phyloP scores from a whole-genome alignment of 1,140 invertebrate genomes.

The Drosophila lacertosa region DNA sequence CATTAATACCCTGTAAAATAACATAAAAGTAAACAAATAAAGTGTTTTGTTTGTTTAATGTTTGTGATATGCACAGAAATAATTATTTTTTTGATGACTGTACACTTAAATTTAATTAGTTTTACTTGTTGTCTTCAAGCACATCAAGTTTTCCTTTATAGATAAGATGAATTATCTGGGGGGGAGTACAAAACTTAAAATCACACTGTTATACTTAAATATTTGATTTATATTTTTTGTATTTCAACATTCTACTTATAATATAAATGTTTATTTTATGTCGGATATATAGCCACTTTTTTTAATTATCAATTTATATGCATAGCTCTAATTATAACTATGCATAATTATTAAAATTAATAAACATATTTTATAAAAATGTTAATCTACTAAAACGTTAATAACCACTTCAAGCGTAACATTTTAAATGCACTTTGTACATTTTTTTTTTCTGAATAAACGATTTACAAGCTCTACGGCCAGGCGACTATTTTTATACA shows the following conservation, averaged over 20 bases:
- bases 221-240: too few species aligned
- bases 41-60: neutral
- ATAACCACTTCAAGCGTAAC: neutral
- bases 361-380: too few species aligned
- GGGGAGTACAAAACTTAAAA: neutral
- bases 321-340: too few species aligned
- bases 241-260: too few species aligned
- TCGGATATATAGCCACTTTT: too few species aligned
- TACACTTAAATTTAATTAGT: slow-evolving; percentile 2
- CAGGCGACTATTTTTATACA: slow-evolving; percentile 15
- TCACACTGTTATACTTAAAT: neutral
- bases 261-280: too few species aligned
- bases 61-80: neutral
- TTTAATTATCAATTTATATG: too few species aligned
- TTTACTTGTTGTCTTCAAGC: neutral
- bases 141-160: neutral
- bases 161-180: neutral
- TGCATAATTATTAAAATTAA: too few species aligned
- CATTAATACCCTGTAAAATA: neutral
- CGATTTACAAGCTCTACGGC: too few species aligned
- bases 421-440: neutral
- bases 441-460: neutral
- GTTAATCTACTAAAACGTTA: neutral
- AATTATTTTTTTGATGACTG: slow-evolving; percentile 3
- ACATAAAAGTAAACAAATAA: neutral